phyloP scores from a whole-genome alignment of 2,797 vertebrate genomes.

The Enteromius paludinosus region DNA sequence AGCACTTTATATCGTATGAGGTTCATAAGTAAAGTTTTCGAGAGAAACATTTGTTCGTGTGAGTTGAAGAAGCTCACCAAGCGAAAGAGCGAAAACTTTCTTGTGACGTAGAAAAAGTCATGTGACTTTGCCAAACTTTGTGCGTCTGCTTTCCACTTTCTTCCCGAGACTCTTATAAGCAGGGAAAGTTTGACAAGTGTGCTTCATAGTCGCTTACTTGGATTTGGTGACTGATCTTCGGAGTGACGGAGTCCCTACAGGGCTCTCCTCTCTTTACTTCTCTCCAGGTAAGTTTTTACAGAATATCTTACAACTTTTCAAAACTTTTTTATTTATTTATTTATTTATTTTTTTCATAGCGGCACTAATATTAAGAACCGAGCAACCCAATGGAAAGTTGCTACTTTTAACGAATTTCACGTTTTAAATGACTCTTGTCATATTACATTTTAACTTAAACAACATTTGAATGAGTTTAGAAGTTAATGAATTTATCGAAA shows the following conservation, averaged over 20 bases:
- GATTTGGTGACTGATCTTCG: slow-evolving; percentile 62
- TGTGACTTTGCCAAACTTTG: slow-evolving; percentile 70
- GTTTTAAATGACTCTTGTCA: neutral
- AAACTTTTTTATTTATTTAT: slow-evolving; percentile 20
- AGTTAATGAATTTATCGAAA: neutral
- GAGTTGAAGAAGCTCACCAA: neutral
- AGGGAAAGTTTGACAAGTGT: slow-evolving; percentile 74
- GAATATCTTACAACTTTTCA: neutral
- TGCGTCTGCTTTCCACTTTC: slow-evolving; percentile 50
- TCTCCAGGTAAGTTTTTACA: slow-evolving; percentile 67
- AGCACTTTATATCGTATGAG: neutral
- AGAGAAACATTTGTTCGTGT: neutral
- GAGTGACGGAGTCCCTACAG: slow-evolving; percentile 63
- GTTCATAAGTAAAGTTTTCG: neutral
- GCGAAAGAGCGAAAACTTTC: neutral
- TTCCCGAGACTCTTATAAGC: slow-evolving; percentile 72
- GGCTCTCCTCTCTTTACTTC: slow-evolving; percentile 60
- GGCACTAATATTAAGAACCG: neutral
- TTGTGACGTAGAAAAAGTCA: slow-evolving; percentile 74
- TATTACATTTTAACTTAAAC: neutral
- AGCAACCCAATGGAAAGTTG: neutral
- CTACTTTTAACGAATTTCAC: neutral
- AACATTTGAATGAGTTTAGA: neutral
- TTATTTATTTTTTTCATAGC: neutral
- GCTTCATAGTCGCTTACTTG: slow-evolving; percentile 66